Base-by-base conservation (phyloP, 2,888 invertebrate genomes). In the Mythimna albipuncta region DNA sequence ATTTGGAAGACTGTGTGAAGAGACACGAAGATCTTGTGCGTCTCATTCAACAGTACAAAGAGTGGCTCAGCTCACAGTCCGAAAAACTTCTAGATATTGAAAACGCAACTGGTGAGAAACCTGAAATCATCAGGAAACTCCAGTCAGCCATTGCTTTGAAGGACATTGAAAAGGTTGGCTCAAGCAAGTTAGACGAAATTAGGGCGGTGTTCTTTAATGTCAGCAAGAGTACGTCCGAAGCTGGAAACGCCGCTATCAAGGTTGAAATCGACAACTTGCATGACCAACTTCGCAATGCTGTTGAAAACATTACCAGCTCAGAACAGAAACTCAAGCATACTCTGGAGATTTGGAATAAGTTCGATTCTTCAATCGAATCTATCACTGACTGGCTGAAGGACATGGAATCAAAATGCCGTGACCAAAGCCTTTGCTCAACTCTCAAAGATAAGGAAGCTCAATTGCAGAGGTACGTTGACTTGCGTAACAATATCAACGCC, bases 381-480 rank as follows among this genome's bases (percentile, higher is more conserved):
- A 97, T 99, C 50, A 98, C 98, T 16, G 98, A 98, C 85, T 99
- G 99, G 99, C 97, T 99, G 83, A 98, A 98, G 88, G 96, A 97
- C 44, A 97, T 98, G 91, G 99, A 99, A 95, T 97, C 97, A 11
- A 97, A 98, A 70, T 98, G 99, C 90, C 97, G 99, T 68, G 98
- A 99, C 86, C 99, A 99, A 91, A 98, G 98, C 81, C 95, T 99
- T 5, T 98, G 98, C 90, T 98, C 98, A 1, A 98, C 98, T 0
- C 93, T 99, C 32, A 96, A 97, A 64, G 99, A 99, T 86, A 99
- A 99, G 93, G 97, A 98, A 87, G 96, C 97, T 41, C 98, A 98
- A 86, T 94, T 99, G 16, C 97, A 97, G 79, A 96, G 96, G 68
- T 98, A 98, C 85, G 97, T 98, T 85, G 97, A 97, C 65, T 97